Conservation (phyloP, 2,113 vertebrate genomes). For the Bostrychus sinensis region DNA sequence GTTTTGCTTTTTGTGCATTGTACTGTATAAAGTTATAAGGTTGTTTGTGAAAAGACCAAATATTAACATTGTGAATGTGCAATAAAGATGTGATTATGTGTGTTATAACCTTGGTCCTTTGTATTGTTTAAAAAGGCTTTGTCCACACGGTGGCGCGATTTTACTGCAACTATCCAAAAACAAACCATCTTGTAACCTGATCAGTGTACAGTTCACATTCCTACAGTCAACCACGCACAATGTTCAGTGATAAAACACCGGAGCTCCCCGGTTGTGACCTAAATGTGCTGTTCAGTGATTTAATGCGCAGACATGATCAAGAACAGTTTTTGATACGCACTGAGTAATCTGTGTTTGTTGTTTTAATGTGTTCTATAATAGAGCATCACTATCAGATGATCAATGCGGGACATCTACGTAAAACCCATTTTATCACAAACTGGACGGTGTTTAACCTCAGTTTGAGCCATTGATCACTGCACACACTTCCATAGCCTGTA, state of each 20-base stretch:
- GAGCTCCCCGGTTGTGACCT: too few relatives aligned
- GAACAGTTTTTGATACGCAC: not conserved
- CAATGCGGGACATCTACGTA: not conserved
- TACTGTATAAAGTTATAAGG: conserved; percentile 19
- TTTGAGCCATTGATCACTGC: conserved; percentile 25
- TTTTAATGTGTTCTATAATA: conserved; percentile 13
- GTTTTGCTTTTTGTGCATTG: conserved; percentile 5
- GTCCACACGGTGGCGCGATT: not conserved
- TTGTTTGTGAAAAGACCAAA: conserved; percentile 38
- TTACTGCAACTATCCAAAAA: not conserved
- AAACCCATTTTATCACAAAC: conserved; percentile 2
- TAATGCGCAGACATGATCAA: conserved; percentile 7
- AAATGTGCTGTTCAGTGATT: not conserved
- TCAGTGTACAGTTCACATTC: too few relatives aligned
- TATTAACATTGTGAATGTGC: conserved; percentile 32
- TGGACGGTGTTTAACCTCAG: not conserved
- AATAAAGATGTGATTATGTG: conserved; percentile 40
- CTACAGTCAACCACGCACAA: too few relatives aligned
- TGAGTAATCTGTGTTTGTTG: not conserved
- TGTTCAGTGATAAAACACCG: too few relatives aligned
- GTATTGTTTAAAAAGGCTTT: not conserved
- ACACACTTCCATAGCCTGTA: conserved; percentile 32
- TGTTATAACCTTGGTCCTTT: not conserved
- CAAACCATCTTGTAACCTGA: not conserved
- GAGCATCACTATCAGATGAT: not conserved